Percentiles rank a stretch among this genome's conserved stretches.
phyloP scores from a whole-genome alignment of 2,113 vertebrate species.

The Proteles cristata region DNA sequence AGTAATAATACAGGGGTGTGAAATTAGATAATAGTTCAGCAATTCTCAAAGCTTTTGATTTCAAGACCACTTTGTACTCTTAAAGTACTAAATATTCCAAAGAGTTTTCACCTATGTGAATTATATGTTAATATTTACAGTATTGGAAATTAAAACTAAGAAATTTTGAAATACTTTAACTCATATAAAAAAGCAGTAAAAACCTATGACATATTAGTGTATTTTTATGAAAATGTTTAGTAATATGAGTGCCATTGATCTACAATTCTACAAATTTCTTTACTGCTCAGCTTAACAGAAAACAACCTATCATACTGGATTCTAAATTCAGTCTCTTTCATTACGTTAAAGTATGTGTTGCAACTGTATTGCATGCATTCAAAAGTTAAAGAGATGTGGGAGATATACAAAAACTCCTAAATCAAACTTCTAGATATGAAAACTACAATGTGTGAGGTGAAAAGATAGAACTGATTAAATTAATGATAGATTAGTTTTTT shows the following conservation, averaged over 20 bases:
- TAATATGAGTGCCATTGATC: not conserved
- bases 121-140: not conserved
- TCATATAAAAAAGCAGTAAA: not conserved
- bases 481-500: not conserved
- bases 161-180: not conserved
- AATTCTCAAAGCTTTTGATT: not conserved
- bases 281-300: not conserved
- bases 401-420: not conserved
- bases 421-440: not conserved
- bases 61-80: not conserved
- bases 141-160: not conserved
- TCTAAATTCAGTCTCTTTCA: not conserved
- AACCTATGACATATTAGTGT: not conserved
- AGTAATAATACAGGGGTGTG: not conserved
- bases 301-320: not conserved
- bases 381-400: not conserved
- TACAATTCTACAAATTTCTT: not conserved
- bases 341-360: not conserved
- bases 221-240: not conserved
- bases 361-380: not conserved
- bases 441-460: not conserved
- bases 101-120: not conserved
- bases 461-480: not conserved
- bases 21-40: not conserved
- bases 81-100: not conserved